phyloP scores from a whole-genome alignment of 2,888 invertebrate genomes.

The Drosophila fungiperda region DNA sequence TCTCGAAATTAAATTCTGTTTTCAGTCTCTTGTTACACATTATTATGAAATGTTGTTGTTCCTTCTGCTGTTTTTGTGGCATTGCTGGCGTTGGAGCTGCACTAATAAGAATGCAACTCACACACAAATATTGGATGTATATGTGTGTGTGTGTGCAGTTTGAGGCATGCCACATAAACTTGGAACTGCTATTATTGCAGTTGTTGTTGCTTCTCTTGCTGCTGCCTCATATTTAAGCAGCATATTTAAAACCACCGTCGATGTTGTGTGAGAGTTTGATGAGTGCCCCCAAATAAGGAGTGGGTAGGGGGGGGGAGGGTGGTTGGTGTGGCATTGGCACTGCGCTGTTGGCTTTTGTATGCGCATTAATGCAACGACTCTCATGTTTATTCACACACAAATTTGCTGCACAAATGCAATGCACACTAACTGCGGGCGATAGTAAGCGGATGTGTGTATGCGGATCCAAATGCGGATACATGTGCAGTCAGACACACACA shows the following conservation, averaged over 20 bases:
- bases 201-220: conserved; percentile 16
- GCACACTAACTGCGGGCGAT: conserved; percentile 64
- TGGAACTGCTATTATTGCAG: conserved; percentile 49
- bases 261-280: conserved; percentile 44
- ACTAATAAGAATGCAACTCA: conserved; percentile 59
- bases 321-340: background rate
- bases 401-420: conserved; percentile 72
- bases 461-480: conserved; percentile 40
- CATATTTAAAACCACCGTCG: conserved; percentile 58
- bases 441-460: conserved; percentile 36
- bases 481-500: conserved; percentile 37
- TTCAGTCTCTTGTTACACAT: conserved; percentile 14
- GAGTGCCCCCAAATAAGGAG: background rate
- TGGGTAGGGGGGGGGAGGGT: background rate
- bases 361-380: conserved; percentile 77
- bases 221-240: conserved; percentile 63
- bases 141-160: conserved; percentile 43
- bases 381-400: conserved; percentile 79
- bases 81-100: conserved; percentile 63
- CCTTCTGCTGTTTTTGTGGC: conserved; percentile 25
- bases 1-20: conserved; percentile 38
- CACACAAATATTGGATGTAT: conserved; percentile 29
- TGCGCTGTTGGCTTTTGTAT: conserved; percentile 72
- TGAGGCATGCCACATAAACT: conserved; percentile 74
- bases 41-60: conserved; percentile 21